Evolutionary conservation across 37 sponge, comb jelly and placozoan species (phyloP).

Genomic region (Mnemiopsis leidyi): DNA sequence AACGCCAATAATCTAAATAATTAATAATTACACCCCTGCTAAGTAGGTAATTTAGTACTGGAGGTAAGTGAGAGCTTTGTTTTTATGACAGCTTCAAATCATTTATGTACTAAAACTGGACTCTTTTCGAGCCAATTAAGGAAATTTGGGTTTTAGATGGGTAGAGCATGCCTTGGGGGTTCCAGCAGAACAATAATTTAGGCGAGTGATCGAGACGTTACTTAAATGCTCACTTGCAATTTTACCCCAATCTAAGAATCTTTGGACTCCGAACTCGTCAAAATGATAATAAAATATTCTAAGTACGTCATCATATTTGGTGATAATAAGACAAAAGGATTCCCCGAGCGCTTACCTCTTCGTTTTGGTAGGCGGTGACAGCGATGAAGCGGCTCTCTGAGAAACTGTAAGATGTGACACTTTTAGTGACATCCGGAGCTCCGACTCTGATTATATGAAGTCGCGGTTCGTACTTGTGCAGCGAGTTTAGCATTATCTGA

Average conservation of each 20-base stretch:
- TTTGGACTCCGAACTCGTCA: neutral
- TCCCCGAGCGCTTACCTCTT: constrained; percentile 67
- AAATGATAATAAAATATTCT: neutral
- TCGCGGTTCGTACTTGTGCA: constrained; percentile 77
- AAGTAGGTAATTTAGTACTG: neutral
- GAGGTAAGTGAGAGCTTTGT: neutral
- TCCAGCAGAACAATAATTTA: neutral
- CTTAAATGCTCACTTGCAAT: neutral
- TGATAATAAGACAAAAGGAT: neutral
- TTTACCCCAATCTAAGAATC: neutral
- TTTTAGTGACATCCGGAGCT: constrained; percentile 2
- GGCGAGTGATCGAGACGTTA: neutral
- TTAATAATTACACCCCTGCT: neutral
- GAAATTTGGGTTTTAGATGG: neutral
- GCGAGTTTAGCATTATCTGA: constrained; percentile 78
- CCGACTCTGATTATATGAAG: constrained; percentile 69
- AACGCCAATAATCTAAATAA: constrained; percentile 16
- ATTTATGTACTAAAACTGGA: neutral
- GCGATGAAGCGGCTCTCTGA: constrained; percentile 77
- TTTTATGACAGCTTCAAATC: neutral
- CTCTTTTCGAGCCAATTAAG: neutral
- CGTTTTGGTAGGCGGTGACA: constrained; percentile 85
- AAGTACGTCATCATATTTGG: neutral
- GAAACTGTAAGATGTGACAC: constrained; percentile 54
- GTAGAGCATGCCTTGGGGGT: neutral